Base-by-base conservation (phyloP, 2,888 invertebrate genomes). In the Endomychus coccineus region DNA sequence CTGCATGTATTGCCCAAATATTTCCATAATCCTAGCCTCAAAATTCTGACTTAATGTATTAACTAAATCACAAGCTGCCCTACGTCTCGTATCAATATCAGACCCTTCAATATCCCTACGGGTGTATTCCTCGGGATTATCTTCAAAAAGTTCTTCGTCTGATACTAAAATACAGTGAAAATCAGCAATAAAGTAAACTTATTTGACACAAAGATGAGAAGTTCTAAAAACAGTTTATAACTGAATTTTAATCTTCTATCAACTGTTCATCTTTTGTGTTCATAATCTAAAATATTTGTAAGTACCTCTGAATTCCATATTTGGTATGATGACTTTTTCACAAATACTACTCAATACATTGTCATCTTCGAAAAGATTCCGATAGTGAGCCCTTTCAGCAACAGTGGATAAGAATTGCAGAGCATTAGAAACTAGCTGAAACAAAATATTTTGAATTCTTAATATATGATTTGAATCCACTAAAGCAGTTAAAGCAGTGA, bases 301-400 rank as follows among this genome's bases (percentile, higher is more conserved):
- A 51, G 56, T 61, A 88, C 88, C 80, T 73, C 97, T 77, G 50
- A 99, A 92, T 64, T 94, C 87, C 78, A 99, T 87, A 62, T 97
- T 98, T 1, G 97, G 96, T 54, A 98, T 91, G 53, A 98, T 88
- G n/a, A 98, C 91, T 64, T 94, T 94, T 62, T 97, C 92, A 64
- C 96, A 97, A 46, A 96, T 94, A 53, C 82, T 86, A 46, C 85
- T 83, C 4, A 97, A 73, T 2, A 88, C 88, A 30, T 76, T 76
- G 0, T 87, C 81, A 61, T 89, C 86, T 62, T 92, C 89, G 60
- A 98, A 98, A 16, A 97, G 67, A 46, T 77, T 73, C 46, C 89
- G 82, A 64, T 96, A 92, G 44, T 84, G 85, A 23, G 80, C 76
- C 49, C 94, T 79, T 59, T 94, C 92, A 0, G 95, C 96, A 4